Evolutionary conservation across 2,888 invertebrate species (phyloP).

Genomic region (Cabera pusaria): DNA sequence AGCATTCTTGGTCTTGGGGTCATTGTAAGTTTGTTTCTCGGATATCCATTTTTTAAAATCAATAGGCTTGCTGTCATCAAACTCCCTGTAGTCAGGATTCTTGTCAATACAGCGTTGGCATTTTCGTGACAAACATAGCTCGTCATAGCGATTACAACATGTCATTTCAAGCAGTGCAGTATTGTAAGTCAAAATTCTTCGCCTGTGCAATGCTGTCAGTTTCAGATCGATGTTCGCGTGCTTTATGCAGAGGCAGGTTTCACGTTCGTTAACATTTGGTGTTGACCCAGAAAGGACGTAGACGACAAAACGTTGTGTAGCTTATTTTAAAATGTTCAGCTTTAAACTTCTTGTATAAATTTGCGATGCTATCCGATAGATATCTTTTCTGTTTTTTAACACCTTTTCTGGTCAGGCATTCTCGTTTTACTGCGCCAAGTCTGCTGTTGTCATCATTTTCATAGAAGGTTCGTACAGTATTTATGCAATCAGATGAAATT

Average conservation of each 20-base stretch:
- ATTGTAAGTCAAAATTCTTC: slow-evolving; percentile 5
- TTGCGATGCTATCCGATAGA: slow-evolving; percentile 12
- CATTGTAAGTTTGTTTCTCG: no score
- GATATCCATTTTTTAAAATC: no score
- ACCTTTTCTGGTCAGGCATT: slow-evolving; percentile 17
- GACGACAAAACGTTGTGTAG: slow-evolving; percentile 5
- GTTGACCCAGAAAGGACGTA: slow-evolving; percentile 6
- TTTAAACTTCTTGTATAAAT: slow-evolving; percentile 18
- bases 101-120: not conserved
- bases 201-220: not conserved
- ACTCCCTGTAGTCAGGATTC: not conserved
- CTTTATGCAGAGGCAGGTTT: slow-evolving; percentile 4
- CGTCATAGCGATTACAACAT: slow-evolving; percentile 3
- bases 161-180: not conserved
- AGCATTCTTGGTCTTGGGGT: no score
- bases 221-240: slow-evolving; percentile 4
- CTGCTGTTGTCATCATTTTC: slow-evolving; percentile 19
- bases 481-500: slow-evolving; percentile 23
- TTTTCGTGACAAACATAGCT: not conserved
- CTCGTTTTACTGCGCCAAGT: slow-evolving; percentile 21
- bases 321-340: slow-evolving; percentile 12
- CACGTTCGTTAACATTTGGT: slow-evolving; percentile 1
- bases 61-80: no score
- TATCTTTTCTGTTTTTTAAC: slow-evolving; percentile 24
- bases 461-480: slow-evolving; percentile 4